Conservation (phyloP, 2,797 vertebrate species). For the Notolabrus celidotus region DNA sequence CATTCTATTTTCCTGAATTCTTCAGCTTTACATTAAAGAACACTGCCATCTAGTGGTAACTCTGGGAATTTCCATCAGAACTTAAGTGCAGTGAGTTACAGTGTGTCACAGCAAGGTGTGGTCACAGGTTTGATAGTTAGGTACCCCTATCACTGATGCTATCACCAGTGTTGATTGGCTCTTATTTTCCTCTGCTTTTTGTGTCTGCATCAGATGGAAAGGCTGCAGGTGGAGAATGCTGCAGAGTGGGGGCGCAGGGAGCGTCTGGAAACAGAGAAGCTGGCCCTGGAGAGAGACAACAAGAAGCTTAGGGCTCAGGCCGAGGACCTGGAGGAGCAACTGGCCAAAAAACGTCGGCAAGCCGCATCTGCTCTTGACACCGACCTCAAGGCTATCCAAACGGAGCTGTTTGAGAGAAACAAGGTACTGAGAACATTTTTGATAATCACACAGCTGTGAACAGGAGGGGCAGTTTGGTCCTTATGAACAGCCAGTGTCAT, state of each 20-base stretch:
- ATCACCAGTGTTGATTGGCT: no score
- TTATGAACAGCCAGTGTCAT: no score
- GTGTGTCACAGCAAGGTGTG: no score
- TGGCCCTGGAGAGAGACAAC: constrained; percentile 95
- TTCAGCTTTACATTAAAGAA: not conserved
- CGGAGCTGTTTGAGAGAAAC: constrained; percentile 94
- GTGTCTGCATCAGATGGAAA: constrained; percentile 89
- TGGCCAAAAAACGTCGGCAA: constrained; percentile 92
- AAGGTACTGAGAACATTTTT: constrained; percentile 85
- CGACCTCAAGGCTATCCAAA: constrained; percentile 94
- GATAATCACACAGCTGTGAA: no score
- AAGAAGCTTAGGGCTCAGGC: constrained; percentile 93
- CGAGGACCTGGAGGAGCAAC: constrained; percentile 94
- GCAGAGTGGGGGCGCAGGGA: constrained; percentile 96
- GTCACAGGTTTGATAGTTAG: no score
- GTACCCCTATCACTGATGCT: no score
- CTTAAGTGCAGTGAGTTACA: no score
- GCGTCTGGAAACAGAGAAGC: constrained; percentile 95
- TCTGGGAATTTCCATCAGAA: no score
- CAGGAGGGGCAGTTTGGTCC: no score
- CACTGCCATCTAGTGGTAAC: not conserved
- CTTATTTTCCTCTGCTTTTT: not conserved
- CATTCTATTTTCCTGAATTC: not conserved
- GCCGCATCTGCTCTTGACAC: constrained; percentile 91
- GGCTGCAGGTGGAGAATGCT: constrained; percentile 95